Base-by-base conservation (phyloP, 2,888 invertebrate species). In the Scaptomyza tumidula region DNA sequence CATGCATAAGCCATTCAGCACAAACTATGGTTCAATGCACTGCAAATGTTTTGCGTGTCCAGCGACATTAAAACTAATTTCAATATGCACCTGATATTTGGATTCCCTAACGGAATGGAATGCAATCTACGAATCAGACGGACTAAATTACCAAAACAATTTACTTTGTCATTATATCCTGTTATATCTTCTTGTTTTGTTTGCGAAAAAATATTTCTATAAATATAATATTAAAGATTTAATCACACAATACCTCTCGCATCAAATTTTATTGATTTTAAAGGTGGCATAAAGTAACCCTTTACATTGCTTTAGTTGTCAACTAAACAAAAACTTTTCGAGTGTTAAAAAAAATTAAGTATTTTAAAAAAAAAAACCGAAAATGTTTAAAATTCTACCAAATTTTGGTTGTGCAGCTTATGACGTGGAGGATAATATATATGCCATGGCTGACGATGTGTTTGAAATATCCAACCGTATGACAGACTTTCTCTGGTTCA, bases 11-110 rank as follows among this genome's bases (percentile, higher is more conserved):
- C 53, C 44, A 56, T 29, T 24, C 50, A 46, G 57, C 37, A 24
- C 35, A 46, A 39, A 41, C 45, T 35, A 37, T 56, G 60, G 85
- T 85, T 85, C 89, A 89, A 71, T 68, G 88, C 46, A 73, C 89
- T 61, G 52, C 41, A 39, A 58, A 19, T 56, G 54, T 41, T 62
- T 62, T 59, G 79, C 78, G 75, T 89, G 89, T 54, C 67, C 69
- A 27, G 46, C 27, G 49, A 60, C 59, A 75, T 87, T 85, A 71
- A 57, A 53, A 55, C 43, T 55, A 56, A 59, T 63, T 76, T 56
- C 39, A 63, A 71, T 76, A 35, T 35, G 31, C 11, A n/a, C 10
- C 39, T 14, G 49, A 61, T 63, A 52, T 59, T 43, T 69, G 35
- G 39, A 29, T 31, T n/a, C 14, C 16, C 49, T 41, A 46, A 33